A percentile compares a stretch with the other conserved stretches of the same genome.
Evolutionary conservation across 64 coral and sea anemone species (phyloP).

Genomic region (Dendronephthya gigantea): DNA sequence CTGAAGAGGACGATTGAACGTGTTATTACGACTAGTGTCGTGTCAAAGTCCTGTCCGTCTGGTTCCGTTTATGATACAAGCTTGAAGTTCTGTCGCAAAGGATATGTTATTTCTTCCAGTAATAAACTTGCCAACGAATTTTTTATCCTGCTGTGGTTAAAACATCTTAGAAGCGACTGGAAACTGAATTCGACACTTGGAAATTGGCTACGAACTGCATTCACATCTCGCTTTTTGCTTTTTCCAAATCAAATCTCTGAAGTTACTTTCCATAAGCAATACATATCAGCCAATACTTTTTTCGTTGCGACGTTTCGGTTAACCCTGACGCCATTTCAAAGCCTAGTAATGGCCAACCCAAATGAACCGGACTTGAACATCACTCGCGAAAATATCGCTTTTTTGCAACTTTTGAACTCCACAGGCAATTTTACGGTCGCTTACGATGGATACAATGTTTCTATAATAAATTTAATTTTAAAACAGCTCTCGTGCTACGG

Average conservation of each 20-base stretch:
- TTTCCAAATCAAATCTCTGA: too few species aligned
- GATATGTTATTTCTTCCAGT: background rate
- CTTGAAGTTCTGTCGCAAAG: background rate
- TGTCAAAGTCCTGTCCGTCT: background rate
- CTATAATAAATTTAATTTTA: background rate
- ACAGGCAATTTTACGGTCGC: background rate
- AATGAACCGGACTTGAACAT: too few species aligned
- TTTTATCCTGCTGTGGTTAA: background rate
- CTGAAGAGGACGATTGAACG: background rate
- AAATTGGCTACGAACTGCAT: background rate
- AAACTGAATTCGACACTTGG: background rate
- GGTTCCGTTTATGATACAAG: background rate
- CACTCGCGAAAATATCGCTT: too few species aligned
- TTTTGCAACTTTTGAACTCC: too few species aligned
- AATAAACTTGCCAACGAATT: background rate
- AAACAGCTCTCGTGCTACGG: background rate
- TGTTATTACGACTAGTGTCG: background rate
- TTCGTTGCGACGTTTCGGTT: too few species aligned
- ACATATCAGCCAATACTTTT: background rate
- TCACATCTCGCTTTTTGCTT: too few species aligned
- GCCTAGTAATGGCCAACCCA: too few species aligned
- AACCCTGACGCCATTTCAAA: too few species aligned
- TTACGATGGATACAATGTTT: background rate
- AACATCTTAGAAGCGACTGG: background rate
- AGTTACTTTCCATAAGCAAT: too few species aligned